A percentile compares a stretch with the other conserved stretches of the same genome.
phyloP scores from a whole-genome alignment of 2,113 vertebrate genomes.

The Colaptes auratus region DNA sequence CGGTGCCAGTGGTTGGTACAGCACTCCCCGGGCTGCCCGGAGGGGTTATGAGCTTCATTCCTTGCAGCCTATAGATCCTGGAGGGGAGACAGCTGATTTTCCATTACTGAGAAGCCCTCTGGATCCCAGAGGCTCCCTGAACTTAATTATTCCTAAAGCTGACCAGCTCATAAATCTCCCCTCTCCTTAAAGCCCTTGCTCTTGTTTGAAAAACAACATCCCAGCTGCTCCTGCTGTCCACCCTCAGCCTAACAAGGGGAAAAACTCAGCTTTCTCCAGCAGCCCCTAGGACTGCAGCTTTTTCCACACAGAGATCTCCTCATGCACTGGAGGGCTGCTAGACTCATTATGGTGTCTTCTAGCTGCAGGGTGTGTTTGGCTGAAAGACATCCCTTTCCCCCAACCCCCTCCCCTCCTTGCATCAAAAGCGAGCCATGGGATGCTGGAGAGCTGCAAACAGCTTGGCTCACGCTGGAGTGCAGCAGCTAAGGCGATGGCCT shows the following conservation, averaged over 20 bases:
- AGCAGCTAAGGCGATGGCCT: not conserved
- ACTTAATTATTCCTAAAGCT: not conserved
- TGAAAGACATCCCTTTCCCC: not conserved
- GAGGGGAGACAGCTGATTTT: conserved; percentile 4
- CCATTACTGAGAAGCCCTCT: not conserved
- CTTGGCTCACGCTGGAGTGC: not conserved
- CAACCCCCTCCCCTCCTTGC: not conserved
- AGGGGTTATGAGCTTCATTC: not conserved
- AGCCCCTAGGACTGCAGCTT: not conserved
- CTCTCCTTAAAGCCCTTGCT: not conserved
- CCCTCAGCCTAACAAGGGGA: not conserved
- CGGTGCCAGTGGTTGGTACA: not conserved
- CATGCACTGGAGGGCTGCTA: not conserved
- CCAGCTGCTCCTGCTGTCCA: not conserved
- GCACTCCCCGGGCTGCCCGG: not conserved
- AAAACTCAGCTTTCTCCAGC: not conserved
- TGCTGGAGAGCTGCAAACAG: not conserved
- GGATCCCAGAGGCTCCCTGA: not conserved
- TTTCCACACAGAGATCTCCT: not conserved
- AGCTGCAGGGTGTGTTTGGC: not conserved
- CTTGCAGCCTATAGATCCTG: not conserved
- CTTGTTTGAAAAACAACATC: not conserved
- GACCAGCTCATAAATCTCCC: conserved; percentile 9
- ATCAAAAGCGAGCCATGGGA: not conserved
- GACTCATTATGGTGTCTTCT: not conserved